A percentile compares a stretch with the other conserved stretches of the same genome.
These are phyloP conservation scores for Tamandua tetradactyla DNA, from an alignment of 2,797 vertebrate genomes.

Conservation along the genomic window DNA sequence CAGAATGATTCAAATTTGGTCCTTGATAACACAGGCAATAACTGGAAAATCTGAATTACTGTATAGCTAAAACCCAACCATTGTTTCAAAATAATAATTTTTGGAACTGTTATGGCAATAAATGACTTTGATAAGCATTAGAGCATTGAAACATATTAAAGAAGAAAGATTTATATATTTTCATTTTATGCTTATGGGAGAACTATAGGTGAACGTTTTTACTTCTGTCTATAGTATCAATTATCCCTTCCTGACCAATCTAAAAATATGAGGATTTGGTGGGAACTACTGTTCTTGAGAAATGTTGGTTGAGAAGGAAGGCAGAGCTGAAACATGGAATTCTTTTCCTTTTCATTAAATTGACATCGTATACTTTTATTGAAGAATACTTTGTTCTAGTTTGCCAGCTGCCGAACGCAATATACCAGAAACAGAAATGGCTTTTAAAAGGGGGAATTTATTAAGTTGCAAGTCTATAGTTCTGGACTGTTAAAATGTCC, in stretches of 20 bases:
- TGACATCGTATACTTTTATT: background rate
- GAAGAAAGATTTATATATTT: constrained; percentile 19
- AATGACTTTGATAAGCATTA: background rate
- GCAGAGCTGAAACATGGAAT: background rate
- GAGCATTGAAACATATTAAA: background rate
- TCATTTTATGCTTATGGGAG: background rate
- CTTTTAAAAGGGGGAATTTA: too few relatives aligned
- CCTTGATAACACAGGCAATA: background rate
- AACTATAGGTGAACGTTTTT: background rate
- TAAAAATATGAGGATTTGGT: background rate
- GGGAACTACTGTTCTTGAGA: background rate
- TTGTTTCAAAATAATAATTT: constrained; percentile 32
- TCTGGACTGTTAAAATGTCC: too few relatives aligned
- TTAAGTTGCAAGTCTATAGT: too few relatives aligned
- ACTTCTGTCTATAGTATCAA: constrained; percentile 10
- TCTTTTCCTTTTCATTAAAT: background rate
- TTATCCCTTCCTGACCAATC: constrained; percentile 49
- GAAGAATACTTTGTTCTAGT: too few relatives aligned
- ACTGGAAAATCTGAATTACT: background rate
- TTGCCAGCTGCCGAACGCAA: too few relatives aligned
- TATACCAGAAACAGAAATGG: too few relatives aligned
- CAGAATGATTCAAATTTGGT: background rate
- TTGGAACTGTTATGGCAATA: background rate
- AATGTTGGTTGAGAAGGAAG: background rate
- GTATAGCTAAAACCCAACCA: background rate